Conservation (phyloP, 2,113 vertebrate genomes). For the Bujurquina vittata region DNA sequence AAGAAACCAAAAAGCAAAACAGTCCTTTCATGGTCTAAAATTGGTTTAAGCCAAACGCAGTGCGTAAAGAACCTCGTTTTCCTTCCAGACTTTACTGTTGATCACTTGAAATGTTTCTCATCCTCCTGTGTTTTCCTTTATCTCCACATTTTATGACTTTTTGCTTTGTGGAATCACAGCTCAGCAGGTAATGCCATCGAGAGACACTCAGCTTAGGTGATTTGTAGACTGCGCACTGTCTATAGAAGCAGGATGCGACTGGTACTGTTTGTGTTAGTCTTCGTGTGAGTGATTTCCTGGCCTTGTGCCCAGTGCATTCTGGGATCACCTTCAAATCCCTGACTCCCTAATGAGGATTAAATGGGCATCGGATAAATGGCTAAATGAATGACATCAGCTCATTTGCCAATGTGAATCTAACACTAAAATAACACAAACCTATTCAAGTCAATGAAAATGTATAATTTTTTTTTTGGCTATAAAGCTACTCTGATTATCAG, state of each 20-base stretch:
- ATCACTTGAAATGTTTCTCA: not conserved
- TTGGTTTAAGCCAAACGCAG: not conserved
- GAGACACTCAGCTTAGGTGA: not conserved
- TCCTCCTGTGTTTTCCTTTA: not conserved
- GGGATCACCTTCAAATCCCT: constrained; percentile 39
- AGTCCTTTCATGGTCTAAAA: not conserved
- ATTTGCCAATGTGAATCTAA: not conserved
- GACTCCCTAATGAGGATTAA: constrained; percentile 31
- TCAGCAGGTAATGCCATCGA: not conserved
- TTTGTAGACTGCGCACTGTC: not conserved
- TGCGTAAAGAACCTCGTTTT: not conserved
- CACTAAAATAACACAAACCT: not conserved
- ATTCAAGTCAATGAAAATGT: accelerated
- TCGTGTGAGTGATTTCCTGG: constrained; percentile 8
- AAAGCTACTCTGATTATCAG: not conserved
- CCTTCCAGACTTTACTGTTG: not conserved
- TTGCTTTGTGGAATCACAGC: not conserved
- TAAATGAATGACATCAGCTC: constrained; percentile 24
- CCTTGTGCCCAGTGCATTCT: constrained; percentile 40
- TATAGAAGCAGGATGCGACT: not conserved
- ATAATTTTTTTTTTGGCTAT: not conserved
- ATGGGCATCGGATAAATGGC: constrained; percentile 12
- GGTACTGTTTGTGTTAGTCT: not conserved
- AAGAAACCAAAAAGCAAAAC: not conserved
- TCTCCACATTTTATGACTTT: not conserved